Evolutionary conservation across 2,113 vertebrate species (phyloP), one percentile per base, ranked within the genome.

Genomic region (Clarias magur): DNA sequence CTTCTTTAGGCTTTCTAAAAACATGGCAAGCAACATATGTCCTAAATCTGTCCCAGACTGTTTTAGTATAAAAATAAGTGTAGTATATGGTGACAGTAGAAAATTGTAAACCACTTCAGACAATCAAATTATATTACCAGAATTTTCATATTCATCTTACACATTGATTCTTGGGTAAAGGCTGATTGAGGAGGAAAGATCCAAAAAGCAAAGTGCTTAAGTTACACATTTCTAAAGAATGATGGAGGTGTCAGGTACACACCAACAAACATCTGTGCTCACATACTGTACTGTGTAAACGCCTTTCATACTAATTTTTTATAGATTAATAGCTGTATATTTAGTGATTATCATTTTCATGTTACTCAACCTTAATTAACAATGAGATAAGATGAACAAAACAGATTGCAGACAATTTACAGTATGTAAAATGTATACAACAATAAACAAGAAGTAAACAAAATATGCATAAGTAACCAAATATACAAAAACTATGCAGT

Each of bases 1-100:
- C 21, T 88, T 6, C 78, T 56, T 70, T 42, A 65, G 38, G 30
- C 72, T 73, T 59, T 85, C 34, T 42, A 72, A 85, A 90, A 82
- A 85, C 30, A 67, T 53, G 27, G 27, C 67, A 87, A 78, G 53
- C 27, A 48, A 65, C 79, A 85, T 48, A 75, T 85, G 80, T 73
- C 67, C 62, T 79, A 19, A 84, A 68, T 80, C 48, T 62, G 53
- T 56, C 56, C 19, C 73, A 23, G 48, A 48, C 48, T 48, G 48
- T 48, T 48, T 48, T 48, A 38, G 23, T 10, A 11, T 48, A 8
- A 23, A 70, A 27, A 78, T 0, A 27, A 54, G 34, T 19, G 19
- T 38, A 16, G 65, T 70, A 70, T 34, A 34, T 19, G 16, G 68
- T 38, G 38, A 70, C 17, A 70, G 34, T 7, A 8, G 13, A 70